Conservation (phyloP, 2,888 invertebrate genomes). For the Eilema griseolum region DNA sequence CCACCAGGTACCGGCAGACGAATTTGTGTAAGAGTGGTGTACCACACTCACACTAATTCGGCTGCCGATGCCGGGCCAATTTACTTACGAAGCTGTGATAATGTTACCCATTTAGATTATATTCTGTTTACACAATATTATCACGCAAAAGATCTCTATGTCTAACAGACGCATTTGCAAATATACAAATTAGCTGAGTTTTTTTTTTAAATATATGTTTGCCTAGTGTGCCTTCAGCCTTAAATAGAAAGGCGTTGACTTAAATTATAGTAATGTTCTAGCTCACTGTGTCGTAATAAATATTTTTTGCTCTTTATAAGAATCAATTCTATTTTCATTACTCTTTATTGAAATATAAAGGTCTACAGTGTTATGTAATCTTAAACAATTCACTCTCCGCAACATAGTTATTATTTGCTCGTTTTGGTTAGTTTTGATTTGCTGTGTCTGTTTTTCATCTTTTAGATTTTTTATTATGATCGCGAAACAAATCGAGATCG, state of each 20-base stretch:
- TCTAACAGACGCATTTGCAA: too few relatives aligned
- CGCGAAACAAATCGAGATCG: neutral
- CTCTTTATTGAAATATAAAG: constrained; percentile 27
- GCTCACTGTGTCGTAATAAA: constrained; percentile 21
- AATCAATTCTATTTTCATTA: constrained; percentile 41
- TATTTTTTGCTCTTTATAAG: constrained; percentile 24
- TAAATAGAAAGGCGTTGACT: constrained; percentile 47
- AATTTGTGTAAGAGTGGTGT: too few relatives aligned
- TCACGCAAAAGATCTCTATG: too few relatives aligned
- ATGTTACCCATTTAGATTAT: neutral
- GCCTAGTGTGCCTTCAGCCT: constrained; percentile 8
- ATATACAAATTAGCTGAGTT: neutral
- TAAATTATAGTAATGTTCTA: constrained; percentile 23
- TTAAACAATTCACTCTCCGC: constrained; percentile 11
- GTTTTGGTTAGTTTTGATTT: neutral
- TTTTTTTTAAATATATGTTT: too few relatives aligned
- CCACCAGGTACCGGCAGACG: too few relatives aligned
- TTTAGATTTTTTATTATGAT: constrained; percentile 2
- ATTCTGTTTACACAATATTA: neutral
- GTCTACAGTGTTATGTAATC: constrained; percentile 24
- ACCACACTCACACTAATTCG: neutral
- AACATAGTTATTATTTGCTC: constrained; percentile 2
- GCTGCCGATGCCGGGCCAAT: neutral
- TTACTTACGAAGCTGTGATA: neutral
- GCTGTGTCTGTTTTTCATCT: neutral